Evolutionary conservation across 2,113 vertebrate species (phyloP).

Genomic region (Gavia stellata): DNA sequence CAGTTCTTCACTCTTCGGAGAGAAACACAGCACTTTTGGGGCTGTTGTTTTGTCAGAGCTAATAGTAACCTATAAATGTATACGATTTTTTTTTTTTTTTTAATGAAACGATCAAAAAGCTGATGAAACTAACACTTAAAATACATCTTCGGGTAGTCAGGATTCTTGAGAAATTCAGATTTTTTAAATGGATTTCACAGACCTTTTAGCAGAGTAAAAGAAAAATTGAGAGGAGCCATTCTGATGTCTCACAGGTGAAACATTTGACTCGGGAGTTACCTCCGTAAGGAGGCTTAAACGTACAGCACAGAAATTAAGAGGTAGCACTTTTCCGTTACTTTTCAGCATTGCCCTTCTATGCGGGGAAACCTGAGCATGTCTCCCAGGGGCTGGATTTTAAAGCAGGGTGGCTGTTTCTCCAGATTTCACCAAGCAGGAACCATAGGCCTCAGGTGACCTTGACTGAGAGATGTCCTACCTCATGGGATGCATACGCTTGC

Average conservation of each 20-base stretch:
- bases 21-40: background rate
- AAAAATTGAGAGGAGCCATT: background rate
- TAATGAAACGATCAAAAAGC: background rate
- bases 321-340: background rate
- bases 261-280: background rate
- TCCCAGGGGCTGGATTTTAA: background rate
- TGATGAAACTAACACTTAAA: background rate
- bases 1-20: background rate
- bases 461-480: background rate
- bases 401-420: background rate
- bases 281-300: accelerated
- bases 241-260: background rate
- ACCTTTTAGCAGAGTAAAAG: background rate
- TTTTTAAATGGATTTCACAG: background rate
- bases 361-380: accelerated
- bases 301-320: background rate
- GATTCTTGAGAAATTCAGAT: background rate
- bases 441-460: background rate
- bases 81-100: background rate
- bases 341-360: background rate
- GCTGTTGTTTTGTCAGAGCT: background rate
- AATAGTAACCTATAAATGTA: background rate
- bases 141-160: background rate
- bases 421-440: background rate
- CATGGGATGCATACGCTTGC: background rate